phyloP scores from a whole-genome alignment of 2,888 invertebrate genomes.

The Belgica antarctica region DNA sequence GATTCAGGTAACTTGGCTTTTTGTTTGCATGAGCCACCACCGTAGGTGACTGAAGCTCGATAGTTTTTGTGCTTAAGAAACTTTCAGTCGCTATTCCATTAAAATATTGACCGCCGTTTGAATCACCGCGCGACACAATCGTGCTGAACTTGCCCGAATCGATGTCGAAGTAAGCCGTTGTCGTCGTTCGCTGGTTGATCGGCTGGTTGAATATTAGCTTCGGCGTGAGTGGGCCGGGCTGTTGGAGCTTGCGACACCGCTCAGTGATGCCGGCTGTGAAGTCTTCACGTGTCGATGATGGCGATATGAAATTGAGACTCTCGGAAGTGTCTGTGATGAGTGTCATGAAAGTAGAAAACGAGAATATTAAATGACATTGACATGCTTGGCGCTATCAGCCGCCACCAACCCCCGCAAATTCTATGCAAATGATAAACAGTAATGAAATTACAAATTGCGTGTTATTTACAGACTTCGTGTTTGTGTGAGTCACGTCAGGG shows the following conservation, averaged over 20 bases:
- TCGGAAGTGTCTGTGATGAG: slow-evolving; percentile 58
- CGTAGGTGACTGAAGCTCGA: slow-evolving; percentile 33
- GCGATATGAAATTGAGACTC: slow-evolving; percentile 63
- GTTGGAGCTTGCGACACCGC: slow-evolving; percentile 56
- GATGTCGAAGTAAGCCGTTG: slow-evolving; percentile 48
- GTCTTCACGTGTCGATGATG: slow-evolving; percentile 58
- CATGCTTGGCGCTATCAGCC: no score
- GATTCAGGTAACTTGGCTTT: slow-evolving; percentile 82
- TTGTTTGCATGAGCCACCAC: slow-evolving; percentile 55
- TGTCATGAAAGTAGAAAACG: slow-evolving; percentile 2
- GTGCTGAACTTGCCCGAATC: slow-evolving; percentile 51
- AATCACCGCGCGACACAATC: slow-evolving; percentile 48
- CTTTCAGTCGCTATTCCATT: slow-evolving; percentile 14
- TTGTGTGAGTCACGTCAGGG: slow-evolving; percentile 3
- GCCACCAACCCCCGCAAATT: neutral
- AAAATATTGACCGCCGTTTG: slow-evolving; percentile 35
- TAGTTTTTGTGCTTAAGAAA: slow-evolving; percentile 37
- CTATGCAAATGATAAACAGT: slow-evolving; percentile 7
- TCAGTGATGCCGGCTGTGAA: slow-evolving; percentile 63
- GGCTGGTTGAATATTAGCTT: slow-evolving; percentile 51
- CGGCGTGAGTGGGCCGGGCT: slow-evolving; percentile 46
- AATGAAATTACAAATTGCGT: no score
- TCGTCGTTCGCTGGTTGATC: slow-evolving; percentile 52
- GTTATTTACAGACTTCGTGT: slow-evolving; percentile 26
- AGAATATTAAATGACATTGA: slow-evolving; percentile 40